A percentile compares a stretch with the other conserved stretches of the same genome.
Evolutionary conservation across 2,888 invertebrate genomes (phyloP).

Genomic region (Andrena minutula): DNA sequence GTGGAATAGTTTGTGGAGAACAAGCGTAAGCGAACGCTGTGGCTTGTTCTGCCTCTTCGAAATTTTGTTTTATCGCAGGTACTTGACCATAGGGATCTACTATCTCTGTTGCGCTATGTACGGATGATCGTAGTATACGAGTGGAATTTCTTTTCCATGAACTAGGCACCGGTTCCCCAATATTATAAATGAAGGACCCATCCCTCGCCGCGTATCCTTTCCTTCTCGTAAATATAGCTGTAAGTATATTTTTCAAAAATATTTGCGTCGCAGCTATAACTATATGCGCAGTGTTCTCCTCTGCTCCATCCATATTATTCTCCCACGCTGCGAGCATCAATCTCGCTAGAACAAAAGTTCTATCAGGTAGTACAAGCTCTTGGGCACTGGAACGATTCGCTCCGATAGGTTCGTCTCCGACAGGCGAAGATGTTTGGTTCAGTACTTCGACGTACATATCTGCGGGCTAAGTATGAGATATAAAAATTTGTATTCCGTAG

Average conservation of each 20-base stretch:
- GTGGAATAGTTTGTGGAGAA: slow-evolving; percentile 79
- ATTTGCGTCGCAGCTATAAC: slow-evolving; percentile 92
- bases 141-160: slow-evolving; percentile 92
- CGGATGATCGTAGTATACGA: slow-evolving; percentile 87
- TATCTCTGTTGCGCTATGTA: slow-evolving; percentile 77
- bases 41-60: slow-evolving; percentile 91
- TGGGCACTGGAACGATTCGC: slow-evolving; percentile 88
- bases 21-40: slow-evolving; percentile 91
- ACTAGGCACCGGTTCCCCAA: slow-evolving; percentile 92
- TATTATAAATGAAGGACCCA: slow-evolving; percentile 91
- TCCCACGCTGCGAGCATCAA: slow-evolving; percentile 96
- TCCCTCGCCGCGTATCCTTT: slow-evolving; percentile 92
- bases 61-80: slow-evolving; percentile 89
- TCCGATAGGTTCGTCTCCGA: slow-evolving; percentile 84
- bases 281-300: slow-evolving; percentile 93
- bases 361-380: slow-evolving; percentile 94
- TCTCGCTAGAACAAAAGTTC: slow-evolving; percentile 92
- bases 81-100: slow-evolving; percentile 84
- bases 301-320: slow-evolving; percentile 93
- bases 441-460: slow-evolving; percentile 83
- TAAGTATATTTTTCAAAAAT: slow-evolving; percentile 93
- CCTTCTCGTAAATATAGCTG: slow-evolving; percentile 91
- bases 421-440: slow-evolving; percentile 82
- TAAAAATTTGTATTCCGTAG: background rate
- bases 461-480: slow-evolving; percentile 78